Evolutionary conservation across 2,888 invertebrate species (phyloP), one percentile per base, ranked within the genome.

Genomic region (Diadegma fenestrale): DNA sequence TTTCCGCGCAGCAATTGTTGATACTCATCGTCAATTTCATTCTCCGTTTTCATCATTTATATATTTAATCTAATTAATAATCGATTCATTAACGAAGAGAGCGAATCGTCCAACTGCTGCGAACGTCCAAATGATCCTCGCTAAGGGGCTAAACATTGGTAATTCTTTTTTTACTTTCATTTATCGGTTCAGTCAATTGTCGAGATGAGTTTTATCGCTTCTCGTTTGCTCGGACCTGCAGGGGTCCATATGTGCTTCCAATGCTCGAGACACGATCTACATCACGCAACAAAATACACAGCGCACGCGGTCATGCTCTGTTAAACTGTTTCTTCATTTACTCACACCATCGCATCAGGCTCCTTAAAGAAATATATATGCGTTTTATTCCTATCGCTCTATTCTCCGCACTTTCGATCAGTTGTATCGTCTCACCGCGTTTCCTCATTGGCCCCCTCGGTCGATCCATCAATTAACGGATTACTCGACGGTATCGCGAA

Each of bases 191-290:
- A 63, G 8, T 68, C 61, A 78, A 84, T 84, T 84, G 43, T 33
- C 48, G 61, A 19, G 81, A 80, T 84, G 37, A 77, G 54, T 72
- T 51, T 81, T 63, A 80, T 48, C 22, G 26, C 71, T 22, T 43
- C 73, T 82, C 81, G 81, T 85, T 82, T 80, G 45, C 58, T 66
- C 85, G 6, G 4, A 87, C 90, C 90, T 90, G 88, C 89, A 89
- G 90, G 89, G 88, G 87, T 87, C 89, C 90, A 90, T 90, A 88
- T 89, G 88, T 68, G 76, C 54, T 80, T 82, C 81, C 84, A 81
- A 87, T 85, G 76, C 22, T 6, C 54, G 71, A 12, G 8, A 26
- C 33, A n/a, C 66, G 26, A n/a, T 37, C 14, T 22, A 58, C 51
- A n/a, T 43, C 54, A 68, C 66, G 17, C 41, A 68, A 37, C 33